Evolutionary conservation across 2,797 vertebrate species (phyloP).

Genomic region (Tokudaia muenninki): DNA sequence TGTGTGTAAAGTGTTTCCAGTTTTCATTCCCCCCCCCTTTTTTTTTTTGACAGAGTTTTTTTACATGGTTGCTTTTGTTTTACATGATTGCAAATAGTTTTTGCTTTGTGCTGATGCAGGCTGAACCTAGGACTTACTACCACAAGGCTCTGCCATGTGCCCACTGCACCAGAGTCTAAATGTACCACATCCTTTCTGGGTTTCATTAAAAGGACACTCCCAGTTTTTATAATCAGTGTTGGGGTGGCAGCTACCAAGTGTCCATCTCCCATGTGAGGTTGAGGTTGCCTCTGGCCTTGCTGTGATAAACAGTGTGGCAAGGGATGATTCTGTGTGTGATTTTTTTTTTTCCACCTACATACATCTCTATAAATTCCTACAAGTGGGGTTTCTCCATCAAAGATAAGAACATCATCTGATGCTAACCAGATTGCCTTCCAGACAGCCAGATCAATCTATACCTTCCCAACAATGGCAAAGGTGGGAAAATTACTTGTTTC

Average conservation of each 20-base stretch:
- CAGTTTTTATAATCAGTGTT: constrained; percentile 68
- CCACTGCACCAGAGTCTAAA: background rate
- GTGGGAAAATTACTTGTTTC: background rate
- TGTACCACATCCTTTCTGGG: constrained; percentile 10
- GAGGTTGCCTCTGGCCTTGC: constrained; percentile 54
- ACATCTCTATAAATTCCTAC: constrained; percentile 64
- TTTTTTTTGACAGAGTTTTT: background rate
- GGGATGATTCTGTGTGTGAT: constrained; percentile 43
- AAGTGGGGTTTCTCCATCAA: constrained; percentile 71
- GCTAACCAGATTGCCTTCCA: constrained; percentile 61
- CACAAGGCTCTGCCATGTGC: background rate
- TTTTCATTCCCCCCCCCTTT: background rate
- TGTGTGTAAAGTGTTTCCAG: background rate
- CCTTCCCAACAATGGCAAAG: background rate
- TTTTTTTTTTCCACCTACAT: constrained; percentile 26
- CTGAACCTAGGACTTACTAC: background rate
- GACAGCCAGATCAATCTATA: constrained; percentile 33
- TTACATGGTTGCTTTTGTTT: background rate
- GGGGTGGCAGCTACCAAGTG: constrained; percentile 65
- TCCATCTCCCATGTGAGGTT: constrained; percentile 24
- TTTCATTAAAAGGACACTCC: constrained; percentile 50
- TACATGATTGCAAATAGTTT: constrained; percentile 21
- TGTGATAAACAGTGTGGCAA: constrained; percentile 30
- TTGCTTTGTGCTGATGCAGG: background rate
- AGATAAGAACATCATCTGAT: constrained; percentile 61